Evolutionary conservation across 2,113 vertebrate species (phyloP).

Genomic region (Vulpes ferrilata): DNA sequence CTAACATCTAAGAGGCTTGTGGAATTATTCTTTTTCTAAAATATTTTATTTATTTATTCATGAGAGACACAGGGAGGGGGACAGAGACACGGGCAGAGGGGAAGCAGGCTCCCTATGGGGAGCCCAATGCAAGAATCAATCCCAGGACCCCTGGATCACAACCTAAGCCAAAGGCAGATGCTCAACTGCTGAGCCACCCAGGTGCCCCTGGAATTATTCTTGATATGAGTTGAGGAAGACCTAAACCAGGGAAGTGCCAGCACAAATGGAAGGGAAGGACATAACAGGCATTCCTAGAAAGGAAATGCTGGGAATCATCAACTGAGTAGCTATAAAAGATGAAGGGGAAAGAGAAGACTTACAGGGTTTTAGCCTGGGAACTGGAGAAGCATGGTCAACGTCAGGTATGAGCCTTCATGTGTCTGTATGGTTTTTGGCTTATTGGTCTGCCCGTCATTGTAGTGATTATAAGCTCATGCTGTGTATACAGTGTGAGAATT

Average conservation of each 20-base stretch:
- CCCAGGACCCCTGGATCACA: no score
- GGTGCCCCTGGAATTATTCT: not conserved
- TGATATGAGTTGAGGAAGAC: not conserved
- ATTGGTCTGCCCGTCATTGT: not conserved
- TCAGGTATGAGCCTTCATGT: conserved; percentile 17
- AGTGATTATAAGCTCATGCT: conserved; percentile 43
- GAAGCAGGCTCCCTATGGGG: no score
- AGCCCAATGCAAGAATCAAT: no score
- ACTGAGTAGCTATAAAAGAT: conserved; percentile 8
- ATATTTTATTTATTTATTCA: no score
- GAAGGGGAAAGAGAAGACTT: conserved; percentile 34
- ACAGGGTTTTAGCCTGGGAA: conserved; percentile 16
- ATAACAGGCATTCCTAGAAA: not conserved
- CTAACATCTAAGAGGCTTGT: conserved; percentile 18
- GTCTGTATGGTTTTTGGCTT: conserved; percentile 33
- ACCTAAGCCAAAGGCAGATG: no score
- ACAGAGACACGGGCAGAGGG: no score
- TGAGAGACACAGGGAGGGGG: no score
- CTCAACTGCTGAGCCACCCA: no score
- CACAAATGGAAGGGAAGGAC: conserved; percentile 41
- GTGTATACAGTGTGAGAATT: not conserved
- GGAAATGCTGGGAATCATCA: not conserved
- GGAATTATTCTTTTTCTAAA: not conserved
- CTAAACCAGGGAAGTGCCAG: conserved; percentile 16
- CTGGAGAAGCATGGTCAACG: conserved; percentile 19